phyloP scores from a whole-genome alignment of 2,797 vertebrate species.

The Coccyzus lansbergi region DNA sequence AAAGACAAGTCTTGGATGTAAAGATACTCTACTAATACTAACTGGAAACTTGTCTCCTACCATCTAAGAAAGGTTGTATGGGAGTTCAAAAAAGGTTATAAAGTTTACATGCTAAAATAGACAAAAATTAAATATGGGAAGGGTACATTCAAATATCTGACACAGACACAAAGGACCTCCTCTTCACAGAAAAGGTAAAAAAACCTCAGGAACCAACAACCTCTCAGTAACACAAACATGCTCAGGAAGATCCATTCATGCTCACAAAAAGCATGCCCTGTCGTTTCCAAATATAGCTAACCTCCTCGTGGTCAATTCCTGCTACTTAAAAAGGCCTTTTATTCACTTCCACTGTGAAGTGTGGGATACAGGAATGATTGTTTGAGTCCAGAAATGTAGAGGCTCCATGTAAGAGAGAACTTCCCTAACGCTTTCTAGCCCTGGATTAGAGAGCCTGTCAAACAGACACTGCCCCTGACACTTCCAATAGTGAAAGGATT shows the following conservation, averaged over 20 bases:
- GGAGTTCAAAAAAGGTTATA: background rate
- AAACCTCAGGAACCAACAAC: slow-evolving; percentile 8
- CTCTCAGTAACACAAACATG: slow-evolving; percentile 59
- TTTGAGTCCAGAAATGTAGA: slow-evolving; percentile 32
- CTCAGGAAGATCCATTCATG: slow-evolving; percentile 70
- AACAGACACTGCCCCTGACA: background rate
- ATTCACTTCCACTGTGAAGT: slow-evolving; percentile 49
- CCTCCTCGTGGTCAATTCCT: slow-evolving; percentile 53
- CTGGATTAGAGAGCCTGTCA: background rate
- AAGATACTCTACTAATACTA: background rate
- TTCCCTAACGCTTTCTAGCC: slow-evolving; percentile 19
- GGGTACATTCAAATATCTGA: background rate
- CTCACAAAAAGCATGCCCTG: slow-evolving; percentile 57
- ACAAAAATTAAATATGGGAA: background rate
- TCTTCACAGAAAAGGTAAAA: slow-evolving; percentile 19
- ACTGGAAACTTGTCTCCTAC: background rate
- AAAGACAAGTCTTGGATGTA: background rate
- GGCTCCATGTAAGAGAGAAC: slow-evolving; percentile 45
- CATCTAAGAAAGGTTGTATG: background rate
- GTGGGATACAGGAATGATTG: slow-evolving; percentile 47
- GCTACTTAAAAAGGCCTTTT: slow-evolving; percentile 57
- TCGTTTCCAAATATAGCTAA: slow-evolving; percentile 63
- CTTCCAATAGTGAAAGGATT: slow-evolving; percentile 37
- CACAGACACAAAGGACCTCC: slow-evolving; percentile 51
- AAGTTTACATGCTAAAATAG: slow-evolving; percentile 34